Conservation (phyloP, 2,113 vertebrate species). For the Archilochus colubris region DNA sequence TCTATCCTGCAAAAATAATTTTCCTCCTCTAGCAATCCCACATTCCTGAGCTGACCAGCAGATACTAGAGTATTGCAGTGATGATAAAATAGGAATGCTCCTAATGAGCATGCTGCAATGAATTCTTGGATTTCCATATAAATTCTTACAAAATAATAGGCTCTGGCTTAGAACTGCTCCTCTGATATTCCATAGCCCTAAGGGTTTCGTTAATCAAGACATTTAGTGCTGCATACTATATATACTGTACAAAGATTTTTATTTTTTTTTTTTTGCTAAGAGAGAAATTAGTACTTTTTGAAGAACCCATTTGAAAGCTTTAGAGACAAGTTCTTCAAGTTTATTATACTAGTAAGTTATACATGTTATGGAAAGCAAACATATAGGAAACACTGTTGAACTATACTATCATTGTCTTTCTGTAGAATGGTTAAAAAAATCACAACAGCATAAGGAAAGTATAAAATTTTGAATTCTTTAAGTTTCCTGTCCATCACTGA, state of each 20-base stretch:
- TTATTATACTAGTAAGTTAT: background rate
- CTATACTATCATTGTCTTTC: background rate
- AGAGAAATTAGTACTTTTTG: background rate
- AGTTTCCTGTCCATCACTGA: background rate
- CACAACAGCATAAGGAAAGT: background rate
- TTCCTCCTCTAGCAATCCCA: background rate
- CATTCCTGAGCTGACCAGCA: background rate
- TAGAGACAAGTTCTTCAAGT: background rate
- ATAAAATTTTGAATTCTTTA: background rate
- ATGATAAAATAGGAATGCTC: background rate
- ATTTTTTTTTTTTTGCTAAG: background rate
- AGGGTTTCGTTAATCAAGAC: constrained; percentile 6
- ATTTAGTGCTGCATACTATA: background rate
- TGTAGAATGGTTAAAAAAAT: background rate
- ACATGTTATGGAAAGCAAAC: background rate
- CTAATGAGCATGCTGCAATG: background rate
- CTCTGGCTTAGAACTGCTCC: background rate
- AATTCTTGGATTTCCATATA: background rate
- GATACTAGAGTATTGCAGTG: background rate
- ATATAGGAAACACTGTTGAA: background rate
- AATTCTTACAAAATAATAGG: constrained; percentile 8
- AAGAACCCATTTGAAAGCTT: background rate
- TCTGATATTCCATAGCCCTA: background rate
- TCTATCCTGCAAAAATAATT: background rate
- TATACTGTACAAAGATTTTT: background rate